Conservation (phyloP, 2,797 vertebrate species). For the Acrossocheilus fasciatus region DNA sequence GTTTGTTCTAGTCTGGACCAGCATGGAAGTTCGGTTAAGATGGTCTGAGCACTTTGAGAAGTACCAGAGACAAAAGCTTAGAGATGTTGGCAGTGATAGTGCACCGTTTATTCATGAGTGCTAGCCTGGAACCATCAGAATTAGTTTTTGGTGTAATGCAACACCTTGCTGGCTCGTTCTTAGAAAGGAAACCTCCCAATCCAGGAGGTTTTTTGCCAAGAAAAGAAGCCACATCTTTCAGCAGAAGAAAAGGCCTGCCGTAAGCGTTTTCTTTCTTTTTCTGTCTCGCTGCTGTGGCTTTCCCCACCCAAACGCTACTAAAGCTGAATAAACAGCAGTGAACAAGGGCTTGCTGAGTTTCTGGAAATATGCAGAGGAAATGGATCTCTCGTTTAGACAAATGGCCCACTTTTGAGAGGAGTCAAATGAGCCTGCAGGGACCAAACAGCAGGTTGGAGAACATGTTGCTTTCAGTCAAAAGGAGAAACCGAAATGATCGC, state of each 20-base stretch:
- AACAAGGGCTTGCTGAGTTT: constrained; percentile 61
- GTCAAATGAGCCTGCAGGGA: constrained; percentile 44
- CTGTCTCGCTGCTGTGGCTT: constrained; percentile 62
- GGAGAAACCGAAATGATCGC: constrained; percentile 1
- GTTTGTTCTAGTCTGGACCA: neutral
- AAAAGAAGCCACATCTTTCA: constrained; percentile 67
- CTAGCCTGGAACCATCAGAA: constrained; percentile 67
- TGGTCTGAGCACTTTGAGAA: constrained; percentile 39
- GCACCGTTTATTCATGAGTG: constrained; percentile 56
- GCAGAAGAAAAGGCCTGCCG: constrained; percentile 53
- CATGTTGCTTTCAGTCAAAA: constrained; percentile 35
- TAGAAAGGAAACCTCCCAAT: constrained; percentile 74
- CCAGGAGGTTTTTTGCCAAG: constrained; percentile 57
- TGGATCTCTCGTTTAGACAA: constrained; percentile 50
- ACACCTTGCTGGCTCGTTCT: constrained; percentile 68
- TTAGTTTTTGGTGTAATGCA: constrained; percentile 66
- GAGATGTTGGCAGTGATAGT: constrained; percentile 39
- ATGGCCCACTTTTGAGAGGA: constrained; percentile 48
- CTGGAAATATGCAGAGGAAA: constrained; percentile 60
- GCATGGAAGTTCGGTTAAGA: neutral
- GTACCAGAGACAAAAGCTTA: constrained; percentile 5
- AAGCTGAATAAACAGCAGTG: constrained; percentile 79
- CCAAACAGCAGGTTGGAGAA: constrained; percentile 46
- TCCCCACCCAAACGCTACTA: constrained; percentile 66
- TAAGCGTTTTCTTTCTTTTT: constrained; percentile 43